Base-by-base conservation (phyloP, 2,797 vertebrate species). In the Enoplosus armatus region DNA sequence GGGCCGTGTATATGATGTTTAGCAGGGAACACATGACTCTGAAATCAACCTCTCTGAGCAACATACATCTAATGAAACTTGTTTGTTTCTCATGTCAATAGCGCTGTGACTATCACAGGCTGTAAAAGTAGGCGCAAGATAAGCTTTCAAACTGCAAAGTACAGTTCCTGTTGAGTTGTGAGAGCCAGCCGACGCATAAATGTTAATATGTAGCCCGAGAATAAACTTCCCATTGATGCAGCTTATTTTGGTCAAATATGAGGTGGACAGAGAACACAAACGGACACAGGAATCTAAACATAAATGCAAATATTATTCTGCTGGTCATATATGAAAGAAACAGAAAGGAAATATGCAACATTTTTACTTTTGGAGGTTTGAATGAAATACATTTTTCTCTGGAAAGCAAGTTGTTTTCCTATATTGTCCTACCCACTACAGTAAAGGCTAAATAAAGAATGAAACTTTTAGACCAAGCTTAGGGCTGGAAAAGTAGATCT, bases 121-220 rank as follows among this genome's bases (percentile, higher is more conserved):
- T 51, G 51, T 35, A 69, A 66, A 39, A 33, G 67, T 5, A 37
- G 43, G 55, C 41, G 37, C 8, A 22, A 74, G 81, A 79, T 79
- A 77, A 76, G 69, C 47, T 77, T 63, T 56, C 39, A 51, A 74
- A 74, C 37, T 3, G 12, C 62, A 78, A 69, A 78, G 61, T 58
- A 26, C 31, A 70, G 59, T 55, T 68, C 55, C 67, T 75, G 64
- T 51, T 47, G 8, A 54, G n/a, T 7, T 0, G 29, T 59, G 41
- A 66, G 29, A 54, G 35, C 12, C 54, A 35, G 58, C 55, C 18
- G 27, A 20, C 22, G 35, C 18, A 66, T 82, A 79, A 82, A 83
- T 68, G 85, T 83, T 82, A 82, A 89, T 84, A 55, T 81, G 62
- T 82, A 80, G 72, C 51, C 69, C 8, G 2, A 63, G n/a, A 73